Percentiles rank a stretch among this genome's conserved stretches.
These are phyloP conservation scores for Lepidochrysops patricia DNA, from an alignment of 2,888 invertebrate genomes.

Conservation along the genomic window DNA sequence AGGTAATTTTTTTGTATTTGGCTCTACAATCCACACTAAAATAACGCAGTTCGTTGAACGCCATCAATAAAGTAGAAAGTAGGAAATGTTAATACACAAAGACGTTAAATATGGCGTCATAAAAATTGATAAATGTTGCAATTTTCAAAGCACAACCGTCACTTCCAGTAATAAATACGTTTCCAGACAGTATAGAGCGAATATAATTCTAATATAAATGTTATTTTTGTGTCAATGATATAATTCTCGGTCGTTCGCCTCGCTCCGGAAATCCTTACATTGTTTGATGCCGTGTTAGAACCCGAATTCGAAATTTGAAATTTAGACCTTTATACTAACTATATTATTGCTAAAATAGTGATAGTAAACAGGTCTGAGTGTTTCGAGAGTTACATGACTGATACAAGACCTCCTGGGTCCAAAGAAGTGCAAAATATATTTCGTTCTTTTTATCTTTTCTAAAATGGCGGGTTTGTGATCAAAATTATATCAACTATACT, in stretches of 20 bases:
- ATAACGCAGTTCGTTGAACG: not conserved
- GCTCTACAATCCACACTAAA: not conserved
- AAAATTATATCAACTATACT: too few species aligned
- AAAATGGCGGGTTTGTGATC: too few species aligned
- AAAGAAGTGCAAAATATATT: too few species aligned
- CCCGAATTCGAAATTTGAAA: not conserved
- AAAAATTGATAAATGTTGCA: conserved; percentile 1
- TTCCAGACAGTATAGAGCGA: conserved; percentile 9
- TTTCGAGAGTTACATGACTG: too few species aligned
- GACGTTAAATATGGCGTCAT: not conserved
- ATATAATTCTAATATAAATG: not conserved
- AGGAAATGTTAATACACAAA: not conserved
- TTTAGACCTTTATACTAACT: not conserved
- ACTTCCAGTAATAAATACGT: not conserved
- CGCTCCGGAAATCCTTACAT: conserved; percentile 28
- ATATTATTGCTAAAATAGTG: too few species aligned
- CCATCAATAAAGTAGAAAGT: not conserved
- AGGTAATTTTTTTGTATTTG: not conserved
- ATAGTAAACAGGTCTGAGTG: too few species aligned
- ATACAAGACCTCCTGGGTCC: too few species aligned
- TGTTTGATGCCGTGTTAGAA: conserved; percentile 20
- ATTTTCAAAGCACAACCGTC: not conserved
- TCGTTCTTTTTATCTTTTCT: not conserved
- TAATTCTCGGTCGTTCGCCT: conserved; percentile 26
- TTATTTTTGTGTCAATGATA: conserved; percentile 13